Base-by-base conservation (phyloP, 2,797 vertebrate species). In the Pygocentrus nattereri region DNA sequence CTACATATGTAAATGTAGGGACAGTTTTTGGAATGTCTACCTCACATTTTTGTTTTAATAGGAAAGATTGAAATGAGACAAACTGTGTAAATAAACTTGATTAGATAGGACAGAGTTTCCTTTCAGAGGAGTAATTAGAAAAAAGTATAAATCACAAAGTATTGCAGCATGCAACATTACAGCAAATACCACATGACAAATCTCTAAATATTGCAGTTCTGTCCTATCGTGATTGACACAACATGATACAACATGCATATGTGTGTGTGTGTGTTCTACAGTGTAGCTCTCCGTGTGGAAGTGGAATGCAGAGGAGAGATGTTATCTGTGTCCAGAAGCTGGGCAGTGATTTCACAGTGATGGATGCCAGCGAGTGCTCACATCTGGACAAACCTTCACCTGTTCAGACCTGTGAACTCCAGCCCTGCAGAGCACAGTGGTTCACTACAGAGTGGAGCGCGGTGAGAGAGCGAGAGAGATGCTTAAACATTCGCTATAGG, bases 291-390 rank as follows among this genome's bases (percentile, higher is more conserved):
- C 92, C 82, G 0, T 98, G 97, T 44, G 96, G 96, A 21, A 93
- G 94, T 0, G 97, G 97, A 85, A 95, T 93, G 0, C 96, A 96
- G 91, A 92, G 95, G 0, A 92, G 96, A 23, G 96, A 98, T 74
- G 78, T 96, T 62, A 94, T 98, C 85, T 98, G 97, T 41, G 91
- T 98, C 76, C 91, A 93, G 89, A 96, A 94, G 83, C 88, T 86
- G 72, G 96, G 94, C 6, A 85, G 79, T 0, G 94, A 96, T 70
- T 95, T 96, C 74, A 93, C 90, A 0, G 92, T 97, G 6, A 90
- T 85, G 0, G 85, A 90, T 0, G 79, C 89, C 3, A 69, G 89
- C 0, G 92, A 95, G 72, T 98, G 97, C 8, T 88, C 92, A 62
- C 93, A 95, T 82, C 91, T 95, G 85, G 95, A 96, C 71, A 95